Percentiles rank a stretch among this genome's conserved stretches.
Conservation (phyloP, 2,888 invertebrate genomes). For the Drosophila testacea region DNA sequence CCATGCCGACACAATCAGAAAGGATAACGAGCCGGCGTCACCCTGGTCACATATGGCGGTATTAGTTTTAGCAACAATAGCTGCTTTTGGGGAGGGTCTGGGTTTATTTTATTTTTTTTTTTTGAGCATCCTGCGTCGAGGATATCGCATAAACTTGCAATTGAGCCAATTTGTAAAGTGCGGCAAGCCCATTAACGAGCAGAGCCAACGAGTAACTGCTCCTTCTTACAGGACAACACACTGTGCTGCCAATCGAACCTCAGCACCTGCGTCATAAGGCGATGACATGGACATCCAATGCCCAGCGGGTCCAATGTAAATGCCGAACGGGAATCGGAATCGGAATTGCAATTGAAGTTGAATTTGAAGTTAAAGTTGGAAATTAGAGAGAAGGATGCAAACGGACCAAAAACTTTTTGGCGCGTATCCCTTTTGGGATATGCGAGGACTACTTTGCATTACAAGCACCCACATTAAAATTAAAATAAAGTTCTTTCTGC, state of each 20-base stretch:
- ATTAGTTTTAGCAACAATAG: slow-evolving; percentile 71
- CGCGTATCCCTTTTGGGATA: slow-evolving; percentile 42
- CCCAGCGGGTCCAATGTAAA: slow-evolving; percentile 1
- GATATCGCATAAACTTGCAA: slow-evolving; percentile 84
- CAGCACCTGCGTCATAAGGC: slow-evolving; percentile 62
- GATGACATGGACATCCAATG: background rate
- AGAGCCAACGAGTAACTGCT: slow-evolving; percentile 15
- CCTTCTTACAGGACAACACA: slow-evolving; percentile 28
- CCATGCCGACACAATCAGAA: slow-evolving; percentile 66
- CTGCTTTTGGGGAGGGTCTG: slow-evolving; percentile 6
- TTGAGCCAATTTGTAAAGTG: slow-evolving; percentile 85
- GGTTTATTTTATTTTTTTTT: background rate
- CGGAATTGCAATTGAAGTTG: background rate
- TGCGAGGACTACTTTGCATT: slow-evolving; percentile 66
- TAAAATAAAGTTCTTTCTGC: slow-evolving; percentile 76
- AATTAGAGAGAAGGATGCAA: background rate
- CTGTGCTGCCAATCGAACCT: slow-evolving; percentile 58
- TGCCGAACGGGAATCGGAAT: background rate
- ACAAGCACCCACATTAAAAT: slow-evolving; percentile 76
- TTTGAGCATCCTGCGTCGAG: slow-evolving; percentile 8
- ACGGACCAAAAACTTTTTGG: slow-evolving; percentile 33
- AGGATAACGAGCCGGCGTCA: slow-evolving; percentile 69
- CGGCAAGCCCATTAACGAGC: slow-evolving; percentile 79
- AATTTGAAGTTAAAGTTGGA: background rate
- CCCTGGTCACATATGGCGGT: slow-evolving; percentile 82